Evolutionary conservation across 2,113 vertebrate species (phyloP), one percentile per base, ranked within the genome.

Genomic region (Pachyramphus minor): DNA sequence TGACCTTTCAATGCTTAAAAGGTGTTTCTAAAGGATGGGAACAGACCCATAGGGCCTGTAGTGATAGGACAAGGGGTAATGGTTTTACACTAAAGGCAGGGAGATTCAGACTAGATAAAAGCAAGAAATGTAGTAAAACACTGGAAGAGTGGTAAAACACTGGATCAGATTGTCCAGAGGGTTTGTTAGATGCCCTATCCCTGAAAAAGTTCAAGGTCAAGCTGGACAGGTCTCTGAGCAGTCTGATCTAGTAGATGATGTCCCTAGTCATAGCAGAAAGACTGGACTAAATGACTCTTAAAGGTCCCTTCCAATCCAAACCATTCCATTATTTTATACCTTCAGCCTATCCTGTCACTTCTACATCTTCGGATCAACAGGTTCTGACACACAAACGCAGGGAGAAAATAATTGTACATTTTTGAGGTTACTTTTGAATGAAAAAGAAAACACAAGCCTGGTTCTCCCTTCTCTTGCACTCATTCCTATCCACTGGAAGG

Each of bases 191-290:
- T 30, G 49, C 13, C 45, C 30, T 19, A 8, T 39, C 4, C 45
- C 60, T 78, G 37, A 23, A 88, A 52, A 19, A 50, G 67, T 31
- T 42, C 64, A 55, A 74, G 9, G 5, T 24, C 22, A 78, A 30
- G 30, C 2, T 33, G 23, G 9, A 37, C 0, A 0, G 47, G 42
- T 17, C 47, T 74, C 53, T 76, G n/a, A 55, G n/a, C 31, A 83
- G 14, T 35, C 58, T 42, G 11, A 31, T 35, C 1, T 11, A 63
- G 11, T 12, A 25, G n/a, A n/a, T 75, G 25, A 31, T 55, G 6
- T 47, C 41, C 14, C 41, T 69, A 56, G 14, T 31, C 20, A 22
- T 16, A 28, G 30, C 41, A 69, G 11, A 62, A 69, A 35, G 41
- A 17, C 19, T 41, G 23, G 28, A 52, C 44, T 59, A 59, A 8